Conservation (phyloP, 2,888 invertebrate species). For the Mimumesa dahlbomi region DNA sequence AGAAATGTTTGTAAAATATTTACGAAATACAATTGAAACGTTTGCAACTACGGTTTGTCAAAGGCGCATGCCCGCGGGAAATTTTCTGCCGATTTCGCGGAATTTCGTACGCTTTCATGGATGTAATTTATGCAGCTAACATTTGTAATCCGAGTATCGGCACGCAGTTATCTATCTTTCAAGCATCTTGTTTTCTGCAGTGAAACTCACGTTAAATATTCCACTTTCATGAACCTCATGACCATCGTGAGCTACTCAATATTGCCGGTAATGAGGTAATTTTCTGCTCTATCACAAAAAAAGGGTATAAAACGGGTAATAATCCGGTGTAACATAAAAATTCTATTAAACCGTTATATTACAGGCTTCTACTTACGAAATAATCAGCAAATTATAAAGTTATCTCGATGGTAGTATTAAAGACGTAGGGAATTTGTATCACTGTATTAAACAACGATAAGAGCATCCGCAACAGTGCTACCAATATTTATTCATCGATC, state of each 20-base stretch:
- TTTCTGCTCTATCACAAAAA: conserved; percentile 17
- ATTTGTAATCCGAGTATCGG: not conserved
- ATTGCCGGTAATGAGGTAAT: conserved; percentile 28
- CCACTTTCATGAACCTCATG: conserved; percentile 30
- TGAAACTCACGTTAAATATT: conserved; percentile 36
- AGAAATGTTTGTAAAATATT: not conserved
- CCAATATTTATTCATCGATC: no score
- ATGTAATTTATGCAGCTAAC: not conserved
- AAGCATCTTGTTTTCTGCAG: conserved; percentile 21
- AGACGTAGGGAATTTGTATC: no score
- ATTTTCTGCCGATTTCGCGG: not conserved
- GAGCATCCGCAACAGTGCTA: no score
- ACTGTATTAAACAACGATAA: no score
- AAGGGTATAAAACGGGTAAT: not conserved
- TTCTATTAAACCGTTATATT: no score
- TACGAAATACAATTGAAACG: not conserved
- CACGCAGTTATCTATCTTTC: conserved; percentile 7
- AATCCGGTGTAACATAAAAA: no score
- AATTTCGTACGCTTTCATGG: not conserved
- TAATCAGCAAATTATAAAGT: no score
- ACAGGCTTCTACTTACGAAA: no score
- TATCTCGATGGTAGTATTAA: no score
- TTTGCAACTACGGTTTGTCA: not conserved
- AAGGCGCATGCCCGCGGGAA: no score
- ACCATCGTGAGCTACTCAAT: conserved; percentile 9